A percentile compares a stretch with the other conserved stretches of the same genome.
Conservation (phyloP, 2,113 vertebrate species). For the Phyllostomus discolor region DNA sequence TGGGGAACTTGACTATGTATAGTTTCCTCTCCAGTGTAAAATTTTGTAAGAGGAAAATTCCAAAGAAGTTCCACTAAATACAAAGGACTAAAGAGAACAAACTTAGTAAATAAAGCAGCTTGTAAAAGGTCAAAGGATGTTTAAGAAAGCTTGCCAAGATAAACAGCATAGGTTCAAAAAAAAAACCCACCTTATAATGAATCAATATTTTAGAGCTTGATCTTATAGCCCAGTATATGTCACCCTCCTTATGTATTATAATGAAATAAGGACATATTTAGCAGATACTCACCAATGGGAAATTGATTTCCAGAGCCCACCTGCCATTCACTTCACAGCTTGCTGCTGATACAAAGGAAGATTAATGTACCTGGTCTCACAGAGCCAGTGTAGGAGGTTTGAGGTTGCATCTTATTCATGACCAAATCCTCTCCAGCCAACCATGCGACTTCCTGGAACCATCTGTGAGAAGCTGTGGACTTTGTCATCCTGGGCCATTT, state of each 20-base stretch:
- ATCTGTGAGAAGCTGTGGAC: conserved; percentile 65
- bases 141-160: conserved; percentile 54
- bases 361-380: conserved; percentile 44
- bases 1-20: neutral
- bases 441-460: conserved; percentile 57
- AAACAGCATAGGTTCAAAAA: conserved; percentile 39
- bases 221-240: neutral
- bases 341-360: conserved; percentile 50
- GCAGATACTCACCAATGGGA: neutral
- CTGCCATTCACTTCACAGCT: conserved; percentile 17
- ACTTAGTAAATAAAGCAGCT: conserved; percentile 42
- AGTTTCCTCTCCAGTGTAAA: neutral
- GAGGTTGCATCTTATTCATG: conserved; percentile 42
- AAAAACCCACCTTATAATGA: neutral
- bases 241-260: conserved; percentile 4
- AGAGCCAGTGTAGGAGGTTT: conserved; percentile 35
- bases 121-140: conserved; percentile 61
- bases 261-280: conserved; percentile 44
- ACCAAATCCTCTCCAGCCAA: conserved; percentile 62
- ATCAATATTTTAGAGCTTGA: conserved; percentile 48
- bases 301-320: conserved; percentile 21
- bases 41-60: conserved; percentile 21
- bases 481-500: conserved; percentile 69
- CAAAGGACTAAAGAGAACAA: conserved; percentile 37
- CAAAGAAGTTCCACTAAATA: conserved; percentile 15